These are phyloP conservation scores for Hydroisotoma schaefferi DNA, from an alignment of 2,888 invertebrate genomes.

Conservation along the genomic window DNA sequence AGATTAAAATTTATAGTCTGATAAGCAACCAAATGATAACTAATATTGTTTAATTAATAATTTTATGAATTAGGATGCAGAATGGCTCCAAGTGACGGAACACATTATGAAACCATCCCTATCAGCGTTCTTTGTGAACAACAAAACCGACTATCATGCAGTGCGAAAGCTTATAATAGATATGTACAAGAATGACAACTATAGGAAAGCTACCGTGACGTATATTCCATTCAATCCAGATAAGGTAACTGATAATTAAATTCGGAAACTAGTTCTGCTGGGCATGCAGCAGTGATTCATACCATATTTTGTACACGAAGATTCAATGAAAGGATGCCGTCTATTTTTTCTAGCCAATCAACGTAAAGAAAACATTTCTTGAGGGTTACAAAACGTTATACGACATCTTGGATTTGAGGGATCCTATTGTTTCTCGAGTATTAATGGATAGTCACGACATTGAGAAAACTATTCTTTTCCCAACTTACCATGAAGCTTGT, in stretches of 20 bases:
- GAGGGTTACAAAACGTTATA: conserved; percentile 58
- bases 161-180: background rate
- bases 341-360: background rate
- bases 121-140: background rate
- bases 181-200: too few species aligned
- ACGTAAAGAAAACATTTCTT: conserved; percentile 48
- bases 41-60: background rate
- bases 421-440: conserved; percentile 75
- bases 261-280: too few species aligned
- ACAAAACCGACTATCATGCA: background rate
- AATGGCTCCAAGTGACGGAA: background rate
- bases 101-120: background rate
- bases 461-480: conserved; percentile 73
- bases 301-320: background rate
- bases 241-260: too few species aligned
- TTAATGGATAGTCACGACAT: conserved; percentile 74
- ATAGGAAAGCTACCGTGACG: too few species aligned
- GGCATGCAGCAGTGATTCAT: too few species aligned
- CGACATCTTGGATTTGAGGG: conserved; percentile 67
- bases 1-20: too few species aligned
- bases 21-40: too few species aligned
- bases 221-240: too few species aligned
- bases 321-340: background rate
- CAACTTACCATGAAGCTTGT: conserved; percentile 65
- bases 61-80: background rate